Evolutionary conservation across 2,888 invertebrate genomes (phyloP).

Genomic region (Leptogaster cylindrica): DNA sequence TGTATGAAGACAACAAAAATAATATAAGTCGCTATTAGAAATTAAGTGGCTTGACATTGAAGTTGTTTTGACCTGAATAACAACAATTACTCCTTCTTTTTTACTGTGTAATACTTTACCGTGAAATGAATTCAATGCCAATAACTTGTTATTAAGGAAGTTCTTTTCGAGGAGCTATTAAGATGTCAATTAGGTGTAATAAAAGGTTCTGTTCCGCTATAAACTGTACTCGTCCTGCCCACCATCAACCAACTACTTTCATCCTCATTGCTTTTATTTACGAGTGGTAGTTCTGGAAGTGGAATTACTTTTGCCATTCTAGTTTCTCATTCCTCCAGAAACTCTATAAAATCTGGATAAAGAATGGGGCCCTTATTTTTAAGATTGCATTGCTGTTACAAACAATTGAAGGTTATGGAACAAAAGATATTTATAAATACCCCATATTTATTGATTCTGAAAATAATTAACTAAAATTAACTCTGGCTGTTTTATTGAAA

Average conservation of each 20-base stretch:
- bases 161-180: slow-evolving; percentile 6
- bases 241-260: neutral
- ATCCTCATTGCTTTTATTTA: neutral
- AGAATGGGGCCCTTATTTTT: no score
- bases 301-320: neutral
- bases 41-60: no score
- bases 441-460: no score
- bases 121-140: neutral
- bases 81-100: neutral
- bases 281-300: neutral
- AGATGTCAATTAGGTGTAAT: slow-evolving; percentile 24
- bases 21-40: no score
- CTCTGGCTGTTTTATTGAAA: no score
- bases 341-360: neutral
- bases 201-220: neutral
- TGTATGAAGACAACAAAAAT: no score
- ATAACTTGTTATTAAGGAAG: slow-evolving; percentile 14
- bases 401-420: no score
- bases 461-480: no score
- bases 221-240: no score
- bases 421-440: no score
- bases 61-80: neutral
- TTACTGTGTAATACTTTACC: neutral
- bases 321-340: neutral
- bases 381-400: no score